phyloP scores from a whole-genome alignment of 1,140 invertebrate genomes.

The Coptotermes formosanus region DNA sequence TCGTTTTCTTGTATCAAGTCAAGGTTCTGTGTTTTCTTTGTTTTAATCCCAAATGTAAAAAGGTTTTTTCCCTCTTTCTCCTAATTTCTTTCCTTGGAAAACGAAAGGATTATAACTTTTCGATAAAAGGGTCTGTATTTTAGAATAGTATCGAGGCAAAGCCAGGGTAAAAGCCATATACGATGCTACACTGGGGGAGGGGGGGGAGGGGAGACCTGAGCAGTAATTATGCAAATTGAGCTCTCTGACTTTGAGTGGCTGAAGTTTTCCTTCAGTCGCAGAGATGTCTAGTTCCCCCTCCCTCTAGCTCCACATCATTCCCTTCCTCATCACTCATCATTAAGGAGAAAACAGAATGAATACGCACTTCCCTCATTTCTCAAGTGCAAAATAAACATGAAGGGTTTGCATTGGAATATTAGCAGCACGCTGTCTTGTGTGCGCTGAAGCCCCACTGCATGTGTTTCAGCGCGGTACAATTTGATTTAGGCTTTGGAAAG shows the following conservation, averaged over 20 bases:
- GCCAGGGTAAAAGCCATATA: not conserved
- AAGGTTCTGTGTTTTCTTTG: not conserved
- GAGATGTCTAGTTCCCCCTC: not conserved
- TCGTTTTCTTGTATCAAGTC: not conserved
- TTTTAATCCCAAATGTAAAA: not conserved
- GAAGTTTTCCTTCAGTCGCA: constrained; percentile 13
- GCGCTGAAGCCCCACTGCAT: not conserved
- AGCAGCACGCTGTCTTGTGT: not conserved
- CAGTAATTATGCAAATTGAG: constrained; percentile 32
- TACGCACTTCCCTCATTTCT: not conserved
- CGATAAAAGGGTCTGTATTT: constrained; percentile 14
- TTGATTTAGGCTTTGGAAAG: too few relatives aligned
- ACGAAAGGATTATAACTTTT: constrained; percentile 27
- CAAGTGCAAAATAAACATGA: constrained; percentile 16
- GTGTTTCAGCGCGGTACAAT: not conserved
- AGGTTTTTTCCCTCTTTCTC: not conserved
- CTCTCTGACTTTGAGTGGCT: constrained; percentile 12
- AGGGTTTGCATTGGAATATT: not conserved
- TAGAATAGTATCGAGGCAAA: not conserved
- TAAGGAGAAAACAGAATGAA: constrained; percentile 12
- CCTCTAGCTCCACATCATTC: not conserved
- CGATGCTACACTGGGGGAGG: not conserved
- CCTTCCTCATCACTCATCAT: constrained; percentile 16
- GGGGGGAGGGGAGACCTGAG: not conserved
- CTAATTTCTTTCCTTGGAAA: constrained; percentile 20